A percentile compares a stretch with the other conserved stretches of the same genome.
phyloP scores from a whole-genome alignment of 1,140 invertebrate genomes.

The Apolygus lucorum region DNA sequence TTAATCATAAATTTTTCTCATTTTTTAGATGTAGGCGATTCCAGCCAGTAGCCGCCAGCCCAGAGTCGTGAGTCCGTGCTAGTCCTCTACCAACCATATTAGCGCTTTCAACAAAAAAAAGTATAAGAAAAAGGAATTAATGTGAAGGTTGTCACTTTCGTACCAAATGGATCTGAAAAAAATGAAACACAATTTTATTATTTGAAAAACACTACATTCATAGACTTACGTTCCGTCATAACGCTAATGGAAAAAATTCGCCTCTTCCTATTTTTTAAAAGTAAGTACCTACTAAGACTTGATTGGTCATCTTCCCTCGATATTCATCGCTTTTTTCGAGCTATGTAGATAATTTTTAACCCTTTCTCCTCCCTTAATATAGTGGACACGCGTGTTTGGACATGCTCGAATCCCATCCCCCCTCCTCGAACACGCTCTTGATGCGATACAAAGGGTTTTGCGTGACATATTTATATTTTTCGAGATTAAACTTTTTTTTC shows the following conservation, averaged over 20 bases:
- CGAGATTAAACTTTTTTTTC: neutral
- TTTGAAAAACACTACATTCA: neutral
- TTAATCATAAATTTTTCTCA: constrained; percentile 1
- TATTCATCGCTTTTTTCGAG: neutral
- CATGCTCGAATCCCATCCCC: no score
- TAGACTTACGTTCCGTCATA: neutral
- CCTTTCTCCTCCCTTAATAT: neutral
- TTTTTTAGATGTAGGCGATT: constrained; percentile 30
- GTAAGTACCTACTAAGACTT: neutral
- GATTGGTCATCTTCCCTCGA: no score
- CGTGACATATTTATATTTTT: neutral
- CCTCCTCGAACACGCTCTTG: no score
- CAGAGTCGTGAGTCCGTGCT: constrained; percentile 1
- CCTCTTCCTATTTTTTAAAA: neutral
- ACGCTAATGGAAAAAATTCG: neutral
- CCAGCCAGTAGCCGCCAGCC: constrained; percentile 27
- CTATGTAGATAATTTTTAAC: neutral
- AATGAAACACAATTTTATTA: neutral
- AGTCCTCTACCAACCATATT: neutral
- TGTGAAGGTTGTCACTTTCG: neutral
- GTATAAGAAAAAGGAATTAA: neutral
- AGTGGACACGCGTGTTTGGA: neutral
- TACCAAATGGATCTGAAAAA: neutral
- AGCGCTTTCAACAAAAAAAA: neutral
- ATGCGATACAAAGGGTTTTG: no score